phyloP scores from a whole-genome alignment of 2,888 invertebrate species.

The Chelonus formosanus region DNA sequence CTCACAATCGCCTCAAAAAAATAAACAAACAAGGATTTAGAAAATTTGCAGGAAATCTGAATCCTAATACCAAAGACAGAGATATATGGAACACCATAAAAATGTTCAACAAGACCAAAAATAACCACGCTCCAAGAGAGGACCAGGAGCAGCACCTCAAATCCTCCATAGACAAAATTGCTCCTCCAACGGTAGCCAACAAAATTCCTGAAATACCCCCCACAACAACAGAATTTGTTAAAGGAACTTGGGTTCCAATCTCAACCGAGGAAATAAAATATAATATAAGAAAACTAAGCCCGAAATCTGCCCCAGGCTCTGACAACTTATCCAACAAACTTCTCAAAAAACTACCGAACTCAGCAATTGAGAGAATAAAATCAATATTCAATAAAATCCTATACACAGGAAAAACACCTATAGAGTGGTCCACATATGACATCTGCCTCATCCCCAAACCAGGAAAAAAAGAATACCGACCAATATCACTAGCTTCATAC shows the following conservation, averaged over 20 bases:
- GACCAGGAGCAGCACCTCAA: background rate
- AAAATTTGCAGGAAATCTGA: slow-evolving; percentile 8
- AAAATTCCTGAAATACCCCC: background rate
- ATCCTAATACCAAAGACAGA: slow-evolving; percentile 3
- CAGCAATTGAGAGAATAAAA: too few relatives aligned
- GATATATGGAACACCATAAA: slow-evolving; percentile 13
- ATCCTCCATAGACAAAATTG: slow-evolving; percentile 24
- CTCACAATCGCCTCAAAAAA: slow-evolving; percentile 3
- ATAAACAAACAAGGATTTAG: slow-evolving; percentile 3
- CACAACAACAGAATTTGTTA: slow-evolving; percentile 4
- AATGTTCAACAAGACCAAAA: background rate
- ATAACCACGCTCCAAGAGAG: background rate
- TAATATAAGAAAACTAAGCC: slow-evolving; percentile 20
- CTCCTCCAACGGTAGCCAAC: slow-evolving; percentile 5
- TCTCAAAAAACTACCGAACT: too few relatives aligned
- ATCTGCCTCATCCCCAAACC: too few relatives aligned
- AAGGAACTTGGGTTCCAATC: slow-evolving; percentile 18
- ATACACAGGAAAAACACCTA: too few relatives aligned
- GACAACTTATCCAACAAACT: too few relatives aligned
- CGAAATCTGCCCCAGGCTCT: slow-evolving; percentile 15
- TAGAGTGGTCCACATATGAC: too few relatives aligned
- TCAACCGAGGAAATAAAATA: background rate
- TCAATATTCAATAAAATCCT: too few relatives aligned
- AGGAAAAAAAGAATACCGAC: too few relatives aligned
- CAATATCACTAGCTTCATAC: too few relatives aligned